Conservation (phyloP, 1,140 invertebrate genomes). For the Radopholus similis region DNA sequence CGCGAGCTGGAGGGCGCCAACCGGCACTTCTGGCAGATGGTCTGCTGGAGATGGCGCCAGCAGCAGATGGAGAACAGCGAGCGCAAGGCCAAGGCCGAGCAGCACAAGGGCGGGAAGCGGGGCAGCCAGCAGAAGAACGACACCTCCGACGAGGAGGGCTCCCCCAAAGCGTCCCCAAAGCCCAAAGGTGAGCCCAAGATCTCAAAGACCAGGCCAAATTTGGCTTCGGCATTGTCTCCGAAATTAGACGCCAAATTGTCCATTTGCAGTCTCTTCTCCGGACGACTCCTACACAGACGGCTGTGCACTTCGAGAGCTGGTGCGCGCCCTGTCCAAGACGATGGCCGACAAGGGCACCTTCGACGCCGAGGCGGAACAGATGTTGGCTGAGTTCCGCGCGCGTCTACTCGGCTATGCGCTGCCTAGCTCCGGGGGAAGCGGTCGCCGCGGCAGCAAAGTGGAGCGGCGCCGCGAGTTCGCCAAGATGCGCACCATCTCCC, state of each 20-base stretch:
- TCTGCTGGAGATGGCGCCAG: constrained; percentile 37
- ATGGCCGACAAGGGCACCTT: constrained; percentile 40
- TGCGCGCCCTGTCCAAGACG: constrained; percentile 31
- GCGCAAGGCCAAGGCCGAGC: background rate
- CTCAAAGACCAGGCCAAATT: no score
- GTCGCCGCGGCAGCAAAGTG: constrained; percentile 7
- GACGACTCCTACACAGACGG: constrained; percentile 35
- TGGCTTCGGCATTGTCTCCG: no score
- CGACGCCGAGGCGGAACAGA: constrained; percentile 25
- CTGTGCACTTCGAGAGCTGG: constrained; percentile 25
- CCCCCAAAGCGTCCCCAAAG: no score
- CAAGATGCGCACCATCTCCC: constrained; percentile 21
- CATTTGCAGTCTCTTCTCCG: no score
- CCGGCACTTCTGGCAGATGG: constrained; percentile 48
- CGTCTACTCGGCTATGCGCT: constrained; percentile 20
- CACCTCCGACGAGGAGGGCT: no score
- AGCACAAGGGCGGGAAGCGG: background rate
- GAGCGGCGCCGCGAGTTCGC: constrained; percentile 9
- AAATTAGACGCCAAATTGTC: no score
- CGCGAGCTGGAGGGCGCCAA: constrained; percentile 41
- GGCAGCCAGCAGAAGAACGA: no score
- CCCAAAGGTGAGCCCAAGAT: no score
- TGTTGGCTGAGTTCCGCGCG: constrained; percentile 31
- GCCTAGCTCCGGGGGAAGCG: background rate
- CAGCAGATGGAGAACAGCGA: background rate